Evolutionary conservation across 2,113 vertebrate species (phyloP).

Genomic region (Hemiscyllium ocellatum): DNA sequence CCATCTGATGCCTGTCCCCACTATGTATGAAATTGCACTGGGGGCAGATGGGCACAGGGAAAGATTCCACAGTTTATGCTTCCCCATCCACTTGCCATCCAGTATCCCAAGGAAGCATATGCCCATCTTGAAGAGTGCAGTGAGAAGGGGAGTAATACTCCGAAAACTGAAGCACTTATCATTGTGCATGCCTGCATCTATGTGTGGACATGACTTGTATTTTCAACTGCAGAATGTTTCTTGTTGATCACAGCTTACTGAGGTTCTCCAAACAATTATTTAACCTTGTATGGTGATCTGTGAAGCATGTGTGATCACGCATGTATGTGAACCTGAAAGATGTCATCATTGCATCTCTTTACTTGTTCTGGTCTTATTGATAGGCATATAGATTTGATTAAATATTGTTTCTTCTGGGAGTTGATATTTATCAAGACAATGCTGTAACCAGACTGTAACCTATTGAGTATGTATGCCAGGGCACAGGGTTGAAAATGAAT

Average conservation of each 20-base stretch:
- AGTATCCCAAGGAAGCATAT: no score
- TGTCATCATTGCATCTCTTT: neutral
- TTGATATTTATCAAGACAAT: accelerated
- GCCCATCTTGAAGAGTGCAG: neutral
- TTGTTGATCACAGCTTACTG: neutral
- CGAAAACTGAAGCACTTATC: neutral
- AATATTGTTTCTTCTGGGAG: neutral
- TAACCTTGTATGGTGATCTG: neutral
- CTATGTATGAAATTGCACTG: no score
- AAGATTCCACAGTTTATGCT: no score
- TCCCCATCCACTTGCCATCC: no score
- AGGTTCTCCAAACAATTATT: neutral
- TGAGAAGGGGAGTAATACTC: no score
- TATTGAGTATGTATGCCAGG: constrained; percentile 41
- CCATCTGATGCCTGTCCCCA: no score
- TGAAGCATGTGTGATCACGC: neutral
- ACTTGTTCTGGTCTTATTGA: neutral
- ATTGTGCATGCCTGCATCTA: neutral
- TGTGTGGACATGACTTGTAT: neutral
- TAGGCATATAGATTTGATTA: neutral
- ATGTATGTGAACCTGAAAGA: neutral
- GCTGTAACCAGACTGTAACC: constrained; percentile 37
- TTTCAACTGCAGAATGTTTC: neutral
- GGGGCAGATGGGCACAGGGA: no score
- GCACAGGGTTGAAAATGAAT: constrained; percentile 38